These are phyloP conservation scores for Schmidtea mediterranea DNA, from an alignment of 1,140 invertebrate species.

Conservation along the genomic window DNA sequence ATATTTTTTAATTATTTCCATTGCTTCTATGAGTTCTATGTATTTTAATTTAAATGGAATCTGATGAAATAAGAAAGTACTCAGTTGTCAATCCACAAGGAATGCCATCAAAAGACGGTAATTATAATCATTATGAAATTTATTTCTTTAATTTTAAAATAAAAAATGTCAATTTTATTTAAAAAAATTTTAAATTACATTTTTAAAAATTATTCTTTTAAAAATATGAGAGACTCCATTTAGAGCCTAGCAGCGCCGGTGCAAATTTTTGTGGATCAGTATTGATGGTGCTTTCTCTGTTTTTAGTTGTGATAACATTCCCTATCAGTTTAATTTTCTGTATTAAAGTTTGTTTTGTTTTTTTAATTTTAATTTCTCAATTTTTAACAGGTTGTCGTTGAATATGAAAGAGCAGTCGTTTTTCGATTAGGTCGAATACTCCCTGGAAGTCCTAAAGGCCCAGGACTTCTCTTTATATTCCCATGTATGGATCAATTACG, in stretches of 20 bases:
- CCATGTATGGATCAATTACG: slow-evolving; percentile 67
- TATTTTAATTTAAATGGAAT: too few species aligned
- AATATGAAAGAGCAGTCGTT: slow-evolving; percentile 25
- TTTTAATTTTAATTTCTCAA: neutral
- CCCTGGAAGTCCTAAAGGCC: slow-evolving; percentile 47
- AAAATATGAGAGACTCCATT: too few species aligned
- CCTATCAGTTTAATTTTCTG: neutral
- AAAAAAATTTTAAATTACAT: too few species aligned
- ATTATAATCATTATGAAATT: too few species aligned
- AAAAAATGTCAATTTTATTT: too few species aligned
- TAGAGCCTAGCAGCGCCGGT: neutral
- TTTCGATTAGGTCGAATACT: slow-evolving; percentile 31
- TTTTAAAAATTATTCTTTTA: too few species aligned
- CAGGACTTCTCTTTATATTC: slow-evolving; percentile 46
- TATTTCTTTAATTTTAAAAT: too few species aligned
- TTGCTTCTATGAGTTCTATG: too few species aligned
- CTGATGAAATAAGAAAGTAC: too few species aligned
- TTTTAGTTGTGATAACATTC: neutral
- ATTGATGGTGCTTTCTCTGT: neutral
- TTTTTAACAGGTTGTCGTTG: slow-evolving; percentile 11
- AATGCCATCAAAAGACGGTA: too few species aligned
- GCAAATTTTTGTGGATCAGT: neutral
- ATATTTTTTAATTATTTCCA: too few species aligned
- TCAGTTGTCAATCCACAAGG: too few species aligned
- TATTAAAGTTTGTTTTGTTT: neutral